Conservation (phyloP, 2,797 vertebrate species). For the Acanthurus leucopareius region DNA sequence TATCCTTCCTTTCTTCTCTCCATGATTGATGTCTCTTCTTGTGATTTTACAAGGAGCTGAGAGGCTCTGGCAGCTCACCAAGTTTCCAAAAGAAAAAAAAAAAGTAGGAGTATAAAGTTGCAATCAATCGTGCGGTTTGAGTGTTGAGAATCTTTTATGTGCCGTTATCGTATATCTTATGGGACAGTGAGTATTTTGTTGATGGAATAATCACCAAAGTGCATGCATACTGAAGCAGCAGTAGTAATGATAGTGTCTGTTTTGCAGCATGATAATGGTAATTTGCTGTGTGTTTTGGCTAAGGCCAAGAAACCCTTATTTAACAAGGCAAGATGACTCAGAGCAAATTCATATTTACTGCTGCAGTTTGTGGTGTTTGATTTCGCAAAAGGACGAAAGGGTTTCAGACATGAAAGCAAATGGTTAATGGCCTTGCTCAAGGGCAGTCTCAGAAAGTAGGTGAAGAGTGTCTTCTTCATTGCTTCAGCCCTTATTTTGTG, state of each 20-base stretch:
- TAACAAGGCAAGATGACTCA: constrained; percentile 61
- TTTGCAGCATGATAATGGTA: constrained; percentile 70
- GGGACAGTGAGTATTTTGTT: constrained; percentile 47
- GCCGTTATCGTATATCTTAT: constrained; percentile 33
- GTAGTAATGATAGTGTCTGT: constrained; percentile 71
- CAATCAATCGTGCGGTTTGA: constrained; percentile 40
- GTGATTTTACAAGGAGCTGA: constrained; percentile 45
- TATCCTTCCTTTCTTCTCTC: constrained; percentile 25
- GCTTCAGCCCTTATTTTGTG: constrained; percentile 11
- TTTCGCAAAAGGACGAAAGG: constrained; percentile 16
- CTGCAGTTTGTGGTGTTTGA: constrained; percentile 9
- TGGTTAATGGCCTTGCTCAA: constrained; percentile 13
- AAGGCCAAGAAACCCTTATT: constrained; percentile 58
- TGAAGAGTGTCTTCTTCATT: constrained; percentile 11
- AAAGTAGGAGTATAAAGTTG: constrained; percentile 39
- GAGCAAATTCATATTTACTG: constrained; percentile 70
- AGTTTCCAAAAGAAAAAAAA: constrained; percentile 29
- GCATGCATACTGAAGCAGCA: constrained; percentile 40
- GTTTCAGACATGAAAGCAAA: constrained; percentile 28
- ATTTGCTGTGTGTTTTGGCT: constrained; percentile 75
- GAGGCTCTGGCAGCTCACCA: constrained; percentile 45
- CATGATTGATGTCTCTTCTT: constrained; percentile 31
- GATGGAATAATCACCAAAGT: constrained; percentile 68
- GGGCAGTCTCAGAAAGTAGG: not conserved
- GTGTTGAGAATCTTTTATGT: constrained; percentile 54